Evolutionary conservation across 1,140 invertebrate species (phyloP).

Genomic region (Rhizoglyphus robini): DNA sequence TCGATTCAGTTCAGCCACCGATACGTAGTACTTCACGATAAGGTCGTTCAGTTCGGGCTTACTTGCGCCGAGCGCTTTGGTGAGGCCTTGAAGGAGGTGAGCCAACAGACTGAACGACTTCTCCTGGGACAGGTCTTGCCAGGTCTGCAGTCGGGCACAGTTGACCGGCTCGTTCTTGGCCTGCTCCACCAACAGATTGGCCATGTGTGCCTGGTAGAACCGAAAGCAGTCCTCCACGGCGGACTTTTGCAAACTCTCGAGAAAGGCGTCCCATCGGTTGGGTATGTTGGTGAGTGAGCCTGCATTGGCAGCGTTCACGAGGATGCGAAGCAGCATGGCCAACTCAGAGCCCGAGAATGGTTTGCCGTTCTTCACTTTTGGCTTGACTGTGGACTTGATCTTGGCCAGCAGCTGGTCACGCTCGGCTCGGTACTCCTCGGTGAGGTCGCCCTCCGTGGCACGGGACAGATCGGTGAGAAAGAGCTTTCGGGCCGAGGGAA

Average conservation of each 20-base stretch:
- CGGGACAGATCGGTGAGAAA: constrained; percentile 24
- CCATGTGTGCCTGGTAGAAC: constrained; percentile 24
- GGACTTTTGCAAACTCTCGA: constrained; percentile 23
- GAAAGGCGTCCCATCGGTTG: constrained; percentile 25
- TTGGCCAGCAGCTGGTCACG: constrained; percentile 24
- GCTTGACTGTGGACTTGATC: constrained; percentile 18
- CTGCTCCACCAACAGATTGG: constrained; percentile 13
- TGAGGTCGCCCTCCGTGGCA: constrained; percentile 25
- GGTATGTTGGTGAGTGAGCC: constrained; percentile 26
- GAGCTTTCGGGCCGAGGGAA: constrained; percentile 23
- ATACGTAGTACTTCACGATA: background rate
- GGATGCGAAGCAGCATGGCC: constrained; percentile 22
- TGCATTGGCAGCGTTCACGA: constrained; percentile 27
- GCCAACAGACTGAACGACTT: constrained; percentile 8
- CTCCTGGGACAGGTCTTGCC: background rate
- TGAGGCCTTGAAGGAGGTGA: constrained; percentile 16
- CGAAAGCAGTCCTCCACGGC: constrained; percentile 25
- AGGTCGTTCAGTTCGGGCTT: background rate
- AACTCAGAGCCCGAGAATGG: constrained; percentile 24
- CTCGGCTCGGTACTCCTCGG: constrained; percentile 24
- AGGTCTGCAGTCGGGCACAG: background rate
- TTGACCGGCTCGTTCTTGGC: constrained; percentile 1
- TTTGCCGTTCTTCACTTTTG: constrained; percentile 25
- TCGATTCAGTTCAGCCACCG: constrained; percentile 8
- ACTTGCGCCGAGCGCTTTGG: background rate